Percentiles rank a stretch among this genome's conserved stretches.
Evolutionary conservation across 2,797 vertebrate species (phyloP).

Genomic region (Mormyrus hasselquistii): DNA sequence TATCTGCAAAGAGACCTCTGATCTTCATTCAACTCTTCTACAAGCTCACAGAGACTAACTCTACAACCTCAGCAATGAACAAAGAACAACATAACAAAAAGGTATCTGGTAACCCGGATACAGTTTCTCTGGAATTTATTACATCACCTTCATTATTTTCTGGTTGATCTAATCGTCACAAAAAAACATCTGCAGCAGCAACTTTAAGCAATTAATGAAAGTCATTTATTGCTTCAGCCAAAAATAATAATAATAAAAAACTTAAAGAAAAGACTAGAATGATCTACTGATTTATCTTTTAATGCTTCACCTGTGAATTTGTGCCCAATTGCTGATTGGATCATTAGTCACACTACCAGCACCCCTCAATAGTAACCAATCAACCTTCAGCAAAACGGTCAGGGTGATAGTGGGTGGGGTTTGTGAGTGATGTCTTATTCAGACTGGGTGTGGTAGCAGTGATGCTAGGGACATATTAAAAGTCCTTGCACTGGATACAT

Average conservation of each 20-base stretch:
- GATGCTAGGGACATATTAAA: not conserved
- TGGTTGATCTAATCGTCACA: not conserved
- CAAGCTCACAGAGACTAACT: not conserved
- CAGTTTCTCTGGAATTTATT: not conserved
- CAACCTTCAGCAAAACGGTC: not conserved
- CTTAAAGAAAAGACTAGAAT: not conserved
- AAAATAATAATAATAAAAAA: not conserved
- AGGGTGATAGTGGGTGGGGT: not conserved
- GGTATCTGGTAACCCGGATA: not conserved
- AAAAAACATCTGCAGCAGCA: not conserved
- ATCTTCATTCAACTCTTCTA: not conserved
- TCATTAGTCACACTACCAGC: not conserved
- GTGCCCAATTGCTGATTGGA: not conserved
- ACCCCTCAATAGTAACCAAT: not conserved
- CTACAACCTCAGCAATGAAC: not conserved
- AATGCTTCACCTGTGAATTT: not conserved
- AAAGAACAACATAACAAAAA: not conserved
- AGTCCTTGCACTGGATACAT: not conserved
- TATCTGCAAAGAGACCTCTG: not conserved
- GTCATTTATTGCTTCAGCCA: slow-evolving; percentile 2
- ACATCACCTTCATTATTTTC: not conserved
- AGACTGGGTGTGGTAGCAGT: not conserved
- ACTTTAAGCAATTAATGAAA: not conserved
- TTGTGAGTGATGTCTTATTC: not conserved
- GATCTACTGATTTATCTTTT: not conserved